phyloP scores from a whole-genome alignment of 2,113 vertebrate genomes.

The Opisthocomus hoazin region DNA sequence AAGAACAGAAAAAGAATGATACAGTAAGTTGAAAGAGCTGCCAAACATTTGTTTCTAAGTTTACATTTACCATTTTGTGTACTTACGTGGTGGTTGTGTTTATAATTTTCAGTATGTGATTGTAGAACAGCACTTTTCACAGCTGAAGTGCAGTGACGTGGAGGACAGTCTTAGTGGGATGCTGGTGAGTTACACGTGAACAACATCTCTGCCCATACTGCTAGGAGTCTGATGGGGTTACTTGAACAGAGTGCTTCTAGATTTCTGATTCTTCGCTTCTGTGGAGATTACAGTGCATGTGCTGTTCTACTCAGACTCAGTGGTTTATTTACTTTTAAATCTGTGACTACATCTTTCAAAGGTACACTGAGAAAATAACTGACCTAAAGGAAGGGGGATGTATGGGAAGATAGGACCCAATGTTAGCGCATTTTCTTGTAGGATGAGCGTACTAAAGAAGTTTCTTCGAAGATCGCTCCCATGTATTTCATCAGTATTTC shows the following conservation, averaged over 20 bases:
- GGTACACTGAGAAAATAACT: not conserved
- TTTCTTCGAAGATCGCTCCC: not conserved
- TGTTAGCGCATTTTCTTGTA: not conserved
- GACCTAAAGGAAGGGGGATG: not conserved
- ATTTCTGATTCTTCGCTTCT: rapidly evolving
- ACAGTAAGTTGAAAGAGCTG: not conserved
- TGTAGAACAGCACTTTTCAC: not conserved
- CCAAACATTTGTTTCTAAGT: not conserved
- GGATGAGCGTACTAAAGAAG: not conserved
- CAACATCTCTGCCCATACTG: not conserved
- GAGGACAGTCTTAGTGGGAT: not conserved
- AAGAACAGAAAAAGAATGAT: conserved; percentile 7
- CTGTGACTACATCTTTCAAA: not conserved
- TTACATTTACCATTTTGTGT: not conserved
- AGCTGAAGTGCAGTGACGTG: not conserved
- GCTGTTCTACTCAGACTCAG: not conserved
- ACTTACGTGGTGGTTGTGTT: not conserved
- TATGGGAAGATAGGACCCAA: not conserved
- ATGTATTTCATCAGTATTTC: not conserved
- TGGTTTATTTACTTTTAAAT: not conserved
- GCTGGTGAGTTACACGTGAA: rapidly evolving
- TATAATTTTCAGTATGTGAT: not conserved
- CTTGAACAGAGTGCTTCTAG: not conserved
- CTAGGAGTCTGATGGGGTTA: not conserved
- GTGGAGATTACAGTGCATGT: not conserved